Base-by-base conservation (phyloP, 2,797 vertebrate species). In the Streptopelia turtur region DNA sequence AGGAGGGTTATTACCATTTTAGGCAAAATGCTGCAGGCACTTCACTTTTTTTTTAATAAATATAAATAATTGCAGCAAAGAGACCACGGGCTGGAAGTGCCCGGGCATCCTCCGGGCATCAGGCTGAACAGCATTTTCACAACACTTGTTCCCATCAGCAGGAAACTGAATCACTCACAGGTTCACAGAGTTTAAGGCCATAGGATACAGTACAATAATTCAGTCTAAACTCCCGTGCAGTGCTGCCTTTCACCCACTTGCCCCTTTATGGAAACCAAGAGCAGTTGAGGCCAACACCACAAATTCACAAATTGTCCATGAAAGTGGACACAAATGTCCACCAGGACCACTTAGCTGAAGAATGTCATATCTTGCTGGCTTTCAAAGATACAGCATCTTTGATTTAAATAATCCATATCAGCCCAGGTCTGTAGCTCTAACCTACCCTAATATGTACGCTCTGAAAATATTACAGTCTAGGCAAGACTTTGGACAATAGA, bases 1-100 rank as follows among this genome's bases (percentile, higher is more conserved):
- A 98, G 98, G 97, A 95, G 81, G 75, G 91, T 98, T 98, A 97
- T 93, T 85, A 66, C 98, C 98, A 98, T 98, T 99, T 97, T 97
- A 95, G 95, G 97, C 97, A 97, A 97, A 97, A 96, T 88, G 76
- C 97, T 98, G 97, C 97, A 94, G 95, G 98, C 97, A 47, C 68
- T 86, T 82, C 49, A 28, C 72, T 76, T 78, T 83, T 52, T 35
- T 60, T 87, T 82, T 83, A 74, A 77, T 88, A 94, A 94, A 83
- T 91, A 95, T 28, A 94, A 94, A 80, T 90, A 94, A 76, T 84
- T 35, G 69, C 71, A 92, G 91, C 88, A 83, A 23, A 85, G 90
- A 94, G 43, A 71, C 74, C 77, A 5, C 53, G 47, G 90, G 70
- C 22, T 94, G 83, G 80, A 74, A 57, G 23, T 56, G 74, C n/a